Percentiles rank a stretch among this genome's conserved stretches.
phyloP scores from a whole-genome alignment of 2,888 invertebrate species.

The Oconnorella tubifera region DNA sequence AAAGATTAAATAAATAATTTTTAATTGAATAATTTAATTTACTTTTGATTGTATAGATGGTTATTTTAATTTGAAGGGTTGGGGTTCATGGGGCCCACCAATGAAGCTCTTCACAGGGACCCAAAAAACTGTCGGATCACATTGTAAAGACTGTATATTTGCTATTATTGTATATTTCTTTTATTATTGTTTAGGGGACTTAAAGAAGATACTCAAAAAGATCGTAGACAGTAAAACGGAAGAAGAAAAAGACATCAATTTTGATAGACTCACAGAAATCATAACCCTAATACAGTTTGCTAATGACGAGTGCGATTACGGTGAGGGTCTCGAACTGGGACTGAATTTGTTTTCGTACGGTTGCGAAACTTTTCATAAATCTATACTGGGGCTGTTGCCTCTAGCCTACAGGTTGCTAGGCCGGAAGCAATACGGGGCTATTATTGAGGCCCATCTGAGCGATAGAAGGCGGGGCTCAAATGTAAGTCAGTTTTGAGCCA shows the following conservation, averaged over 20 bases:
- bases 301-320: constrained; percentile 91
- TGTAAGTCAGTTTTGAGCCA: too few relatives aligned
- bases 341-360: constrained; percentile 74
- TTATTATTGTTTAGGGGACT: constrained; percentile 62
- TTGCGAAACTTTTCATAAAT: constrained; percentile 68
- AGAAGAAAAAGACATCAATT: constrained; percentile 63
- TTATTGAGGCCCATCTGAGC: constrained; percentile 72
- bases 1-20: too few relatives aligned
- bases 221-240: constrained; percentile 61
- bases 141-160: too few relatives aligned
- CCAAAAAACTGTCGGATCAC: too few relatives aligned
- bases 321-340: constrained; percentile 83
- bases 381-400: constrained; percentile 66
- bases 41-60: too few relatives aligned
- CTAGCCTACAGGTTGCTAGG: constrained; percentile 74
- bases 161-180: too few relatives aligned
- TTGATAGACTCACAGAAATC: constrained; percentile 73
- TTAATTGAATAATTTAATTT: too few relatives aligned
- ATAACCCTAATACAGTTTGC: constrained; percentile 82
- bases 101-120: too few relatives aligned
- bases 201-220: constrained; percentile 69
- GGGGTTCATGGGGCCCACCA: too few relatives aligned
- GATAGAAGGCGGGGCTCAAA: constrained; percentile 64
- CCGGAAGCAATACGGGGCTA: constrained; percentile 70
- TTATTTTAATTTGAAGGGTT: too few relatives aligned